These are phyloP conservation scores for Orchesellides sinensis DNA, from an alignment of 2,888 invertebrate genomes.

Conservation along the genomic window DNA sequence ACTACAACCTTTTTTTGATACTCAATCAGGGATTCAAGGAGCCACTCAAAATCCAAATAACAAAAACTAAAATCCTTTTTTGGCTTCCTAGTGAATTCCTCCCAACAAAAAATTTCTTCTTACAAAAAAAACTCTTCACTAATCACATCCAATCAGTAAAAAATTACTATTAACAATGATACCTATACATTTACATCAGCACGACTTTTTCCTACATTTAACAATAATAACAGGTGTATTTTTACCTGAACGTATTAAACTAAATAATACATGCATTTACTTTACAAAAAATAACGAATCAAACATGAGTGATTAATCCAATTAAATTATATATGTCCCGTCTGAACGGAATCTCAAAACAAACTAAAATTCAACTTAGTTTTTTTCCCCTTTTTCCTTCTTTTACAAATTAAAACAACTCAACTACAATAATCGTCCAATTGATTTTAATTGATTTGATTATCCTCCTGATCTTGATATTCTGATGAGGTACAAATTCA, in stretches of 20 bases:
- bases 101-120: not conserved
- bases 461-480: constrained; percentile 65
- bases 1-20: not conserved
- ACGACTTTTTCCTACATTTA: not conserved
- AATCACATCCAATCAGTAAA: not conserved
- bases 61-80: constrained; percentile 11
- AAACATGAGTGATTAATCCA: constrained; percentile 32
- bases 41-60: constrained; percentile 10
- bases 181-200: not conserved
- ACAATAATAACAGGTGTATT: too few species aligned
- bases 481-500: constrained; percentile 70
- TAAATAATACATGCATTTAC: not conserved
- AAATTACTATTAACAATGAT: not conserved
- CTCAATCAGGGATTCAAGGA: not conserved
- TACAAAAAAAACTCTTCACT: not conserved
- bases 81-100: not conserved
- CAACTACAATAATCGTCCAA: constrained; percentile 59
- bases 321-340: constrained; percentile 42
- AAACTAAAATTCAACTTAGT: constrained; percentile 39
- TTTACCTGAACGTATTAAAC: constrained; percentile 25
- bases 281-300: not conserved
- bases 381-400: constrained; percentile 15
- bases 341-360: constrained; percentile 29
- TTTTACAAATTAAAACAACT: constrained; percentile 56
- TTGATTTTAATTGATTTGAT: constrained; percentile 45